Conservation (phyloP, 64 coral and sea anemone genomes). For the Montipora efflorescens region DNA sequence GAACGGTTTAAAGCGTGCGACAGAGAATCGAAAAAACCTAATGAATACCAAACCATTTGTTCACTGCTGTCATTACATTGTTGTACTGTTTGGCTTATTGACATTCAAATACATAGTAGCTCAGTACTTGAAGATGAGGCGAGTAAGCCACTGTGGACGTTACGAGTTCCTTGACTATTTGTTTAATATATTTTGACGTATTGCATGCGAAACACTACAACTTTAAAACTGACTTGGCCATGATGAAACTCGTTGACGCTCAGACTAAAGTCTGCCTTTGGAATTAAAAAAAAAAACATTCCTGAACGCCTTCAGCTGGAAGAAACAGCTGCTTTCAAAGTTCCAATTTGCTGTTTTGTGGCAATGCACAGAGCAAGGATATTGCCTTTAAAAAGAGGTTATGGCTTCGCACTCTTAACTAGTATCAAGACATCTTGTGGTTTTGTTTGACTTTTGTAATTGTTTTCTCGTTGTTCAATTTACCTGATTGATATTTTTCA, state of each 20-base stretch:
- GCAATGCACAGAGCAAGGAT: background rate
- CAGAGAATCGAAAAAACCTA: background rate
- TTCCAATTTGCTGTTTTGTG: too few species aligned
- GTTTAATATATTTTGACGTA: background rate
- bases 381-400: background rate
- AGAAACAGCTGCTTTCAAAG: background rate
- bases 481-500: background rate
- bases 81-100: background rate
- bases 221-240: background rate
- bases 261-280: background rate
- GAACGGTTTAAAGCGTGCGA: too few species aligned
- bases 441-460: constrained; percentile 29
- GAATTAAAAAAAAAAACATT: background rate
- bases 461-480: background rate
- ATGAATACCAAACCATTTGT: background rate
- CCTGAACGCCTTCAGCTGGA: background rate
- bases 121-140: background rate
- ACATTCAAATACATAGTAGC: background rate
- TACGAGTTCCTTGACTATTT: background rate
- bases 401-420: background rate
- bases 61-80: background rate
- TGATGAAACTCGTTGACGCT: background rate
- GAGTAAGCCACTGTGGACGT: background rate
- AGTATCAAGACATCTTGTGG: background rate
- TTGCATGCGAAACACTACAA: background rate